phyloP scores from a whole-genome alignment of 2,113 vertebrate genomes.

The Regulus satrapa region DNA sequence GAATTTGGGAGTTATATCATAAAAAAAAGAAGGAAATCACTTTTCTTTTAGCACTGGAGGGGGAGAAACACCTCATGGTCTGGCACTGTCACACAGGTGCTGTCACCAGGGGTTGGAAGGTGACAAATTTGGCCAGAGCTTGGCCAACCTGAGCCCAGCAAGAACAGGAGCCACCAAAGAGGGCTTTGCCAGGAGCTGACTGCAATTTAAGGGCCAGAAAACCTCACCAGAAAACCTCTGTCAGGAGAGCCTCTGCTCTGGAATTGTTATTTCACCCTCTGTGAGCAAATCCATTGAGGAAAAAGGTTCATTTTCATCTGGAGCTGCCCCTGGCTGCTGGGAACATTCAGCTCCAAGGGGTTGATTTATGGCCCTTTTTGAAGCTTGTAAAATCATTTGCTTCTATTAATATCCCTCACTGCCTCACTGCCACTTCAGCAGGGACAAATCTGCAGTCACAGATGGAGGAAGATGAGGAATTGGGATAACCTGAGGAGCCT shows the following conservation, averaged over 20 bases:
- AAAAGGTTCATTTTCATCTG: neutral
- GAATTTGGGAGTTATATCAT: neutral
- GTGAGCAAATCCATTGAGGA: neutral
- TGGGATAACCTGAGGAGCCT: neutral
- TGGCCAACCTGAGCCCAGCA: neutral
- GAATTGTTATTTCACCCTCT: neutral
- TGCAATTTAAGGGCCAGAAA: accelerated
- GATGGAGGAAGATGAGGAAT: neutral
- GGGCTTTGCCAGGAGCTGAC: neutral
- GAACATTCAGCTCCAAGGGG: neutral
- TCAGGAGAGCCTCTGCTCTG: neutral
- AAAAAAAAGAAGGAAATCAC: neutral
- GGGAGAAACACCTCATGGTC: accelerated
- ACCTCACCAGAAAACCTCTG: neutral
- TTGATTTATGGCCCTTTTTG: neutral
- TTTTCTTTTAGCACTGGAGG: neutral
- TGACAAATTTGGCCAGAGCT: neutral
- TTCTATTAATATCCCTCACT: neutral
- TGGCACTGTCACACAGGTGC: accelerated
- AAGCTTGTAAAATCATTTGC: conserved; percentile 12
- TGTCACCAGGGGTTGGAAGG: accelerated
- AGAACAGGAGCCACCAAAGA: neutral
- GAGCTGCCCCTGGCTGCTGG: neutral
- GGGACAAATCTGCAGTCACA: neutral
- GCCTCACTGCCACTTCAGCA: neutral